A percentile compares a stretch with the other conserved stretches of the same genome.
These are phyloP conservation scores for Nomada hirtipes DNA, from an alignment of 2,888 invertebrate species.

Conservation along the genomic window DNA sequence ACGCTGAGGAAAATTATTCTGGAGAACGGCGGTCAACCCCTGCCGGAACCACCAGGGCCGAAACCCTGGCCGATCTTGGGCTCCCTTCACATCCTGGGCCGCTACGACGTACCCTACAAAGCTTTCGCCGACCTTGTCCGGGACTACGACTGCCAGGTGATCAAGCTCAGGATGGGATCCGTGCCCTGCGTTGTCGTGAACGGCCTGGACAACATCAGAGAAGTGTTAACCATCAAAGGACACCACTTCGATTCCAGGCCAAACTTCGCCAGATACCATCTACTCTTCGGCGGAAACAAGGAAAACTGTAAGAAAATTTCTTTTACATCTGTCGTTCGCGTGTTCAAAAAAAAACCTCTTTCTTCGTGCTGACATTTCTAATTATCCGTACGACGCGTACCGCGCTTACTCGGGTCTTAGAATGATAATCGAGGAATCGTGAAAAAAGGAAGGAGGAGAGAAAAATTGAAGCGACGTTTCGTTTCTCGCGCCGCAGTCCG, in stretches of 20 bases:
- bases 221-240: constrained; percentile 86
- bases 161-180: constrained; percentile 86
- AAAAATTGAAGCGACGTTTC: too few relatives aligned
- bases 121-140: constrained; percentile 86
- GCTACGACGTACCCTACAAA: constrained; percentile 87
- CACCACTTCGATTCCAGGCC: constrained; percentile 88
- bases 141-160: constrained; percentile 85
- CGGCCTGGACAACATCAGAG: constrained; percentile 86
- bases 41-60: constrained; percentile 85
- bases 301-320: constrained; percentile 87
- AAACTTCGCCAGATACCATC: constrained; percentile 87
- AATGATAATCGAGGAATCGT: not conserved
- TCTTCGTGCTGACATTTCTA: not conserved
- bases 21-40: constrained; percentile 62
- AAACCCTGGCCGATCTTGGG: constrained; percentile 86
- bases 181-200: constrained; percentile 87
- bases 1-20: constrained; percentile 40
- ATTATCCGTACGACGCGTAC: not conserved
- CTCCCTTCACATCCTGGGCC: constrained; percentile 86
- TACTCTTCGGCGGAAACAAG: constrained; percentile 88
- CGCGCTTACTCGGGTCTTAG: not conserved
- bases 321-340: not conserved
- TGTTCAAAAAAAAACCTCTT: not conserved
- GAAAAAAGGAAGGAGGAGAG: too few relatives aligned
- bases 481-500: too few relatives aligned